A percentile compares a stretch with the other conserved stretches of the same genome.
These are phyloP conservation scores for Nemapogon koenigi DNA, from an alignment of 2,888 invertebrate species.

Conservation along the genomic window DNA sequence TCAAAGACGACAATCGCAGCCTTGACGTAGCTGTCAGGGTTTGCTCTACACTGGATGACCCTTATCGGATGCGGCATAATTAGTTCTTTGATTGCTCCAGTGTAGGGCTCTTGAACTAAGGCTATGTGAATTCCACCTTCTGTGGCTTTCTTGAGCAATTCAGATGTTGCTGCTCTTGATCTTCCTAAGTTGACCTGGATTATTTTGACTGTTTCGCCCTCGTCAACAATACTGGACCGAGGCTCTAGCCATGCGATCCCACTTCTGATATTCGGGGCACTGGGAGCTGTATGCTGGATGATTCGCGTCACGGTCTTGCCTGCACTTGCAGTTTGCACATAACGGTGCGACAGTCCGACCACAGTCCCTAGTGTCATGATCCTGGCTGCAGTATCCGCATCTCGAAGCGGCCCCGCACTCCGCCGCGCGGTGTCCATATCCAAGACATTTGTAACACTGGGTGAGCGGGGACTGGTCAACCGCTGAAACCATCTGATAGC, in stretches of 20 bases:
- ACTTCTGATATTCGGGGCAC: background rate
- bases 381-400: background rate
- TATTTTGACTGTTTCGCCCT: background rate
- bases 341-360: too few relatives aligned
- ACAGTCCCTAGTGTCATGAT: background rate
- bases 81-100: conserved; percentile 7
- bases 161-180: conserved; percentile 10
- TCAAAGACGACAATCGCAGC: conserved; percentile 6
- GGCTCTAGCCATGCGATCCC: background rate
- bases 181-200: conserved; percentile 12
- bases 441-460: conserved; percentile 3
- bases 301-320: background rate
- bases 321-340: background rate
- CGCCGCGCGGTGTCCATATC: background rate
- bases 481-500: background rate
- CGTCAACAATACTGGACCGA: conserved; percentile 11
- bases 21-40: background rate
- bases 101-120: conserved; percentile 15
- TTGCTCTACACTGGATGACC: conserved; percentile 1
- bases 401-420: background rate
- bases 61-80: conserved; percentile 1
- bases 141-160: conserved; percentile 8
- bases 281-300: background rate
- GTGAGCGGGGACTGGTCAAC: background rate
- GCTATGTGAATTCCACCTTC: background rate